Conservation (phyloP, 2,888 invertebrate genomes). For the Drosophila antonietae region DNA sequence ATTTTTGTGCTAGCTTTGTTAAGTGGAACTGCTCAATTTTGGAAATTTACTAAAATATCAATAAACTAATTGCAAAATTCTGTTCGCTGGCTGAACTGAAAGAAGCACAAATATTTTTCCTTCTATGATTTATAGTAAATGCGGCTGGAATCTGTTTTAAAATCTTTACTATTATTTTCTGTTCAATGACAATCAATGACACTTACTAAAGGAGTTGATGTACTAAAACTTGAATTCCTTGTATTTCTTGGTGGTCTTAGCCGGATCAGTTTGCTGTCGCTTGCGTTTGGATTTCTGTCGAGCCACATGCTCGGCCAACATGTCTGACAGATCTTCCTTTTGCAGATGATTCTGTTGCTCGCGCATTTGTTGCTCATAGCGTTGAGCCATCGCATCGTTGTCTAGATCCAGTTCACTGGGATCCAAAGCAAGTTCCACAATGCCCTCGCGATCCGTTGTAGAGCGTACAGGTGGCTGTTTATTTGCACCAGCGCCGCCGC, state of each 20-base stretch:
- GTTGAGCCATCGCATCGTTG: conserved; percentile 96
- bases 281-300: conserved; percentile 98
- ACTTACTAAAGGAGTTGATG: conserved; percentile 16
- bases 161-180: conserved; percentile 33
- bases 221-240: conserved; percentile 98
- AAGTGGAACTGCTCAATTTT: conserved; percentile 6
- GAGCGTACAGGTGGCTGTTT: conserved; percentile 85
- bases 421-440: conserved; percentile 97
- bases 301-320: conserved; percentile 99
- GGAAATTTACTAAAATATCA: conserved; percentile 12
- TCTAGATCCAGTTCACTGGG: conserved; percentile 98
- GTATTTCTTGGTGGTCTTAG: conserved; percentile 97
- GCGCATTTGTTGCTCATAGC: conserved; percentile 98
- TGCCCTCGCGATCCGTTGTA: conserved; percentile 86
- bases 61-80: not conserved
- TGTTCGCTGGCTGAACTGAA: conserved; percentile 26
- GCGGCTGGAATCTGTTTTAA: not conserved
- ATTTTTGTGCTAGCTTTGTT: not conserved
- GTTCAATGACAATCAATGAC: conserved; percentile 37
- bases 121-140: not conserved
- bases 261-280: conserved; percentile 94
- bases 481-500: conserved; percentile 87
- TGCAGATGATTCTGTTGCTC: conserved; percentile 95
- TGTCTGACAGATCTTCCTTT: conserved; percentile 98
- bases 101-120: not conserved